Base-by-base conservation (phyloP, 1,140 invertebrate genomes). In the Magallana ariakensis region DNA sequence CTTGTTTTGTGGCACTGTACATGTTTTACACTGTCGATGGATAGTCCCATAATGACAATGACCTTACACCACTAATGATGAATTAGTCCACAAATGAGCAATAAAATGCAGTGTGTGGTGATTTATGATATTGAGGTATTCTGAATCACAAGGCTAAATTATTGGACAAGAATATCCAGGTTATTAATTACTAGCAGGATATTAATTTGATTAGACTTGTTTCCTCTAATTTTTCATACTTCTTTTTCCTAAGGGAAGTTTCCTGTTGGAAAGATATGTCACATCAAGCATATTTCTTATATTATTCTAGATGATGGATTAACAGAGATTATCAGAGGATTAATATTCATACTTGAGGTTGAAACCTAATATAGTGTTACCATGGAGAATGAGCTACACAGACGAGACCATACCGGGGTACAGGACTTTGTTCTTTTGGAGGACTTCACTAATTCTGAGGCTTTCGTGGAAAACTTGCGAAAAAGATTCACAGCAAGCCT, bases 351-450 rank as follows among this genome's bases (percentile, higher is more conserved):
- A 11, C 9, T 26, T 19, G 7, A 75, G 22, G 66, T 26, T 19
- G 22, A 75, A 26, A 11, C 33, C 66, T 26, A 26, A 26, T n/a
- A 75, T 75, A 54, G 53, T 16, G 54, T 57, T 56, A 58, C 10
- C 46, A 93, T 93, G 92, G 92, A 93, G 83, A 88, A 90, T 55
- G 91, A 91, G 70, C 82, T 93, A 54, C 89, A 97, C 92, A 96
- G 97, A 90, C 95, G 97, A 84, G 97, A 98, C 93, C 96, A 96
- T 85, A 97, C 97, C 26, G 98, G 98, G 26, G 97, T 98, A 3
- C 97, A 98, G 93, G 98, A 99, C 95, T 97, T 97, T 94, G 97
- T 98, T 75, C 96, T 99, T 46, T 96, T 99, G 53, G 97, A 98
- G 92, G 96, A 99, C 94, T 98, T 96, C 93, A 95, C 96, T 82